Evolutionary conservation across 23 tunicate genomes (phyloP), one percentile per base, ranked within the genome.

Genomic region (Styela plicata): DNA sequence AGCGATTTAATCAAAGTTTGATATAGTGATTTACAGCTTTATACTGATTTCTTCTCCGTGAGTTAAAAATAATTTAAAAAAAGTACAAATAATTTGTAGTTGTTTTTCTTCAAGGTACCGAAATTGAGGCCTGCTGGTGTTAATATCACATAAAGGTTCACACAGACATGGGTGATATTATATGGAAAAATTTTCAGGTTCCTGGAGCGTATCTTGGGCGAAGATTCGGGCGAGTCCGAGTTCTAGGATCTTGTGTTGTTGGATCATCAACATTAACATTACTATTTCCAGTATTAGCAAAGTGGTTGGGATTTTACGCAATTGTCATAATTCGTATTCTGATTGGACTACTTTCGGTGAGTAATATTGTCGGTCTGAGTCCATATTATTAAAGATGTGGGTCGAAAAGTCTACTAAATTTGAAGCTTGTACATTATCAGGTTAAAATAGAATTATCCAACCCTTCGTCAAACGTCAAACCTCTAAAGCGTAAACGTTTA

Each of bases 201-300:
- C 31, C 31, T 27, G 71, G 71, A 29, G 71, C 71, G 17, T 67
- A 67, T 67, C 71, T 67, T 24, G 71, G 71, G 22, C 22, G 71
- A 67, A 27, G 22, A 27, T 67, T 67, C 24, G 71, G 71, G 22
- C 71, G 2, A 67, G 71, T 67, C 22, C 71, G 71, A 27, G 71
- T 67, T 25, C 24, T 67, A 17, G 71, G 71, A 67, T 0, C 16
- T 18, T 67, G 71, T 67, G 71, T 67, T 67, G 31, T 67, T 24
- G 71, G 71, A 16, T 67, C 71, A 25, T 67, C 71, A 67, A 67
- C 71, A 67, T 29, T 67, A 17, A 67, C 71, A 22, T 25, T 67
- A 27, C 71, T 67, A 18, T 67, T 1, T 1, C 71, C 71, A 18
- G 31, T 67, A 18, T 13, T 67, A 25, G 31, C 31, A 16, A 67